These are phyloP conservation scores for Actinia tenebrosa DNA, from an alignment of 64 coral and sea anemone species.

Conservation along the genomic window DNA sequence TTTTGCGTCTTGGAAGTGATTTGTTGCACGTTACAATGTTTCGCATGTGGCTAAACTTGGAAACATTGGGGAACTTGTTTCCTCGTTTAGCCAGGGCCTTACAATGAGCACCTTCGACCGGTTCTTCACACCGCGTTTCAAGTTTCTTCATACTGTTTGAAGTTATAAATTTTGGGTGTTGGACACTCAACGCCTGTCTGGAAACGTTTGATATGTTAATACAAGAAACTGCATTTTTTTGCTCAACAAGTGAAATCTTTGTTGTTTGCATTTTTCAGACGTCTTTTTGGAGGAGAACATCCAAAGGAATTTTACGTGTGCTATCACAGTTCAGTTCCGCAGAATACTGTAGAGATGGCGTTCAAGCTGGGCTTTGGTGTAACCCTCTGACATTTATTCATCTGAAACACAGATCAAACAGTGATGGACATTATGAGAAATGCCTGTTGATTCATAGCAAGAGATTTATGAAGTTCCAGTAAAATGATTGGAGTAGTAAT, in stretches of 20 bases:
- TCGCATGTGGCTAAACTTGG: too few relatives aligned
- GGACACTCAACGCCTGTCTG: too few relatives aligned
- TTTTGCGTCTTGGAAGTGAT: too few relatives aligned
- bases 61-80: too few relatives aligned
- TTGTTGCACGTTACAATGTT: too few relatives aligned
- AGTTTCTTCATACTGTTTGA: too few relatives aligned
- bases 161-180: neutral
- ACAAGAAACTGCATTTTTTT: neutral
- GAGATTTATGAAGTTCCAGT: neutral
- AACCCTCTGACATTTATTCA: neutral
- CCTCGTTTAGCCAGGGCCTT: too few relatives aligned
- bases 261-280: slow-evolving; percentile 31
- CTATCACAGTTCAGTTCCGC: slow-evolving; percentile 66
- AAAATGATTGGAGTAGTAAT: neutral
- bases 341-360: slow-evolving; percentile 86
- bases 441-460: too few relatives aligned
- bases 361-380: slow-evolving; percentile 91
- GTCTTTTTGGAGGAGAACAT: slow-evolving; percentile 66
- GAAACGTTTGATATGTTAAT: neutral
- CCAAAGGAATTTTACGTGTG: slow-evolving; percentile 86
- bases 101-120: neutral
- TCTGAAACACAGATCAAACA: too few relatives aligned
- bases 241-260: neutral
- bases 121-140: too few relatives aligned
- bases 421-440: too few relatives aligned